A percentile compares a stretch with the other conserved stretches of the same genome.
These are phyloP conservation scores for Aurelia aurita complex sp. Pacific DNA, from an alignment of 30 jellyfish, hydroid and myxozoan species.

Conservation along the genomic window DNA sequence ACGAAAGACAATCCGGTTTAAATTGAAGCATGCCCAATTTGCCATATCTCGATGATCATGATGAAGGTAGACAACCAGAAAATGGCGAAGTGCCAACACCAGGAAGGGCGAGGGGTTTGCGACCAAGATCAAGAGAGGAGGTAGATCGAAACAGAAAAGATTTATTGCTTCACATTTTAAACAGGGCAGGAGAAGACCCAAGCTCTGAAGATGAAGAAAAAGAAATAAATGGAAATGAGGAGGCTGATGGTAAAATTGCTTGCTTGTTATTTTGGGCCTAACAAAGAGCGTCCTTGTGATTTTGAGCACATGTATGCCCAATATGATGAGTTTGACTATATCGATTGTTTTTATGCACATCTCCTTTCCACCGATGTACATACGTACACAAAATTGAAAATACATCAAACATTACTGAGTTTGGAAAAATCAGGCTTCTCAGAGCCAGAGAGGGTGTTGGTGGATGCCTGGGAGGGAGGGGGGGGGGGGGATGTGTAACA, in stretches of 20 bases:
- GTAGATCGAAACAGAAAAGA: constrained; percentile 48
- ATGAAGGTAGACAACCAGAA: no score
- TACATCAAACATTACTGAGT: no score
- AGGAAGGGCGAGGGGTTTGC: constrained; percentile 9
- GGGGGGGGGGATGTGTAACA: no score
- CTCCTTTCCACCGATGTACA: no score
- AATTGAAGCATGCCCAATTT: no score
- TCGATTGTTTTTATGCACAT: no score
- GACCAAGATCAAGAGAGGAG: constrained; percentile 26
- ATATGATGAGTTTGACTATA: no score
- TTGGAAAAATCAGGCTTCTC: no score
- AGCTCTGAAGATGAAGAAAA: constrained; percentile 35
- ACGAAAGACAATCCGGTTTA: no score
- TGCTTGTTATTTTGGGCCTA: background rate
- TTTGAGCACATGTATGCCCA: background rate
- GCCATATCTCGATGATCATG: background rate
- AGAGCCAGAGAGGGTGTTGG: no score
- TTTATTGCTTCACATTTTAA: constrained; percentile 43
- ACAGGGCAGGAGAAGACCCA: constrained; percentile 16
- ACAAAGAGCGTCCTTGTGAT: background rate
- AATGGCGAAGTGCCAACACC: constrained; percentile 36
- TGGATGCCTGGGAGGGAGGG: no score
- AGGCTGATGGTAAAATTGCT: constrained; percentile 27
- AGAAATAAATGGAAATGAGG: background rate
- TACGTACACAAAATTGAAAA: no score